These are phyloP conservation scores for Eudasyphora cyanicolor DNA, from an alignment of 2,888 invertebrate species.

Conservation along the genomic window DNA sequence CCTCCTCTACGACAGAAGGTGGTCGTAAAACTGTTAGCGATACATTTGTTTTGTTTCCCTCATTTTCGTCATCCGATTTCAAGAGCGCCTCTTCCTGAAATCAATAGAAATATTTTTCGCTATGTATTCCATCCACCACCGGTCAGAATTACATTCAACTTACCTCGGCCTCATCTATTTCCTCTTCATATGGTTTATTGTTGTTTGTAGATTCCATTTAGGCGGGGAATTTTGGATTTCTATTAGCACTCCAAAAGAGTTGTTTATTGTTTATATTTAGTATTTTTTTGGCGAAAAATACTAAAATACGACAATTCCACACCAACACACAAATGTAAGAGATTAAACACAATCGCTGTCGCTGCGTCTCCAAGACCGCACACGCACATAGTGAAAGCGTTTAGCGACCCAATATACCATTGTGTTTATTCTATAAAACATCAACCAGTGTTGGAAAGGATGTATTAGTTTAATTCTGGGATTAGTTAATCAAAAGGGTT, in stretches of 20 bases:
- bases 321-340: neutral
- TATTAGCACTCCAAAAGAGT: neutral
- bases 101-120: too few relatives aligned
- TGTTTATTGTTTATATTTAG: conserved; percentile 10
- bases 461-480: too few relatives aligned
- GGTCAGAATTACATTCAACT: conserved; percentile 31
- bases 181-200: conserved; percentile 66
- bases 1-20: conserved; percentile 60
- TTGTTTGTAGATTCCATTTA: conserved; percentile 55
- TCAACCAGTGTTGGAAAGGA: too few relatives aligned
- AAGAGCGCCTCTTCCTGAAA: conserved; percentile 73
- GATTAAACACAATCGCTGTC: too few relatives aligned
- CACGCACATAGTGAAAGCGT: too few relatives aligned
- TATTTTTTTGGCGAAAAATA: neutral
- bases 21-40: conserved; percentile 36
- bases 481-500: too few relatives aligned
- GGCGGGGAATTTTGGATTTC: neutral
- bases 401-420: too few relatives aligned
- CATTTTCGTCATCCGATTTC: conserved; percentile 71
- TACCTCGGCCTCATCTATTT: conserved; percentile 73
- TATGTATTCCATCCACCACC: neutral
- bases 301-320: neutral
- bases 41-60: conserved; percentile 55
- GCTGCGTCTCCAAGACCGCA: too few relatives aligned
- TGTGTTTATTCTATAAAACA: too few relatives aligned